Evolutionary conservation across 1,140 invertebrate genomes (phyloP), one percentile per base, ranked within the genome.

Genomic region (Muscidifurax raptorellus): DNA sequence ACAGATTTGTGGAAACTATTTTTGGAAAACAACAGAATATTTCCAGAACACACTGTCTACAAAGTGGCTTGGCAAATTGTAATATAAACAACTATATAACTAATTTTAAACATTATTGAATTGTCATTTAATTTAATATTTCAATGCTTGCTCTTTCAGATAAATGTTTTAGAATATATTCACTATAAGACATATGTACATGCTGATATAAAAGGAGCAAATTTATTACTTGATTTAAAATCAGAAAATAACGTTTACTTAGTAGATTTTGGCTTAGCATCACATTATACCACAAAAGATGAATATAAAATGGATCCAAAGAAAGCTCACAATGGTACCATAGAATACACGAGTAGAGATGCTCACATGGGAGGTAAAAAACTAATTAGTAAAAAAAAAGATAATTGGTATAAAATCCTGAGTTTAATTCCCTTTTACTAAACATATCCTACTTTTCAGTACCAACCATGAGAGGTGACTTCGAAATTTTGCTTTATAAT

Each of bases 261-360:
- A 6, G 97, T 99, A 0, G 99, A 99, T 94, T 99, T 97, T 95
- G 99, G 99, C 25, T 93, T 99, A 22, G 98, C 98, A 9, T 95
- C 95, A 28, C 95, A 96, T 87, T 98, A 96, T 84, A 94, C 94
- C 3, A 95, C 94, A 6, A 94, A 95, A 86, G 95, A 95, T 44
- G 95, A 96, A 85, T 98, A 96, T 89, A 98, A 97, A 91, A 95
- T 96, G 32, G 97, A 99, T 93, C 96, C 96, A 0, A 97, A 97
- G 87, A 97, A 96, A 91, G 97, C 98, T 83, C 98, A 99, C 90
- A 97, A 99, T 94, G 98, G 98, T 1, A 99, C 98, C 1, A 96
- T 98, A 86, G 98, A 99, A 90, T 99, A 98, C 89, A 97, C 97
- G 1, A 98, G 97, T 87, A 94, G 97, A 86, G 98, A 99, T 95